A percentile compares a stretch with the other conserved stretches of the same genome.
Evolutionary conservation across 2,113 vertebrate genomes (phyloP).

Genomic region (Balaeniceps rex): DNA sequence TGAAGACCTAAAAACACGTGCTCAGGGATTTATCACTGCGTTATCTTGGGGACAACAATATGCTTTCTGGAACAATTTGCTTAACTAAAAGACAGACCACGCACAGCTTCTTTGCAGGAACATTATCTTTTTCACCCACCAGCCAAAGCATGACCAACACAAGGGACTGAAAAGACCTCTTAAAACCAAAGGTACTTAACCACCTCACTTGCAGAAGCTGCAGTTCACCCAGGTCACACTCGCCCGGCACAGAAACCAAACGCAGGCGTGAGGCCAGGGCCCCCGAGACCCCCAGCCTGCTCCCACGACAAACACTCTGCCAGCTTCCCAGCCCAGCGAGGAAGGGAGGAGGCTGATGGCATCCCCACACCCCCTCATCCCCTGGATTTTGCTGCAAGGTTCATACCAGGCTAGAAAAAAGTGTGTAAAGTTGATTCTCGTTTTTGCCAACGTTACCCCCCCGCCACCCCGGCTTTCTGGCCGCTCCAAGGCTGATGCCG

Average conservation of each 20-base stretch:
- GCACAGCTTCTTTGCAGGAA: background rate
- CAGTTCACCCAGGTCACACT: background rate
- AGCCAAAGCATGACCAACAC: too few relatives aligned
- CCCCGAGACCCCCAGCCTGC: background rate
- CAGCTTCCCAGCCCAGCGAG: background rate
- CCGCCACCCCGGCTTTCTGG: too few relatives aligned
- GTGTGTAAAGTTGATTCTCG: background rate
- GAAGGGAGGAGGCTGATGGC: background rate
- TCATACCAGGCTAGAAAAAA: background rate
- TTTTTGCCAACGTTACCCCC: too few relatives aligned
- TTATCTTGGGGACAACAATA: background rate
- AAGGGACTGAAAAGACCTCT: too few relatives aligned
- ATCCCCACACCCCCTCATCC: too few relatives aligned
- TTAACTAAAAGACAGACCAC: background rate
- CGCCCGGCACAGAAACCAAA: too few relatives aligned
- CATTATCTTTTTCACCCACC: too few relatives aligned
- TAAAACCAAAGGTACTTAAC: too few relatives aligned
- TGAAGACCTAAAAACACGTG: accelerated
- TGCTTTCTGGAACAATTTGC: too few relatives aligned
- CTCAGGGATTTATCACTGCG: too few relatives aligned
- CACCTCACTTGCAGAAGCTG: background rate
- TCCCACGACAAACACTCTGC: background rate
- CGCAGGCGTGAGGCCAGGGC: background rate
- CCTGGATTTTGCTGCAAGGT: background rate
- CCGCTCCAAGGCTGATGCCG: background rate